A percentile compares a stretch with the other conserved stretches of the same genome.
Conservation (phyloP, 2,797 vertebrate genomes). For the Muscicapa comitata region DNA sequence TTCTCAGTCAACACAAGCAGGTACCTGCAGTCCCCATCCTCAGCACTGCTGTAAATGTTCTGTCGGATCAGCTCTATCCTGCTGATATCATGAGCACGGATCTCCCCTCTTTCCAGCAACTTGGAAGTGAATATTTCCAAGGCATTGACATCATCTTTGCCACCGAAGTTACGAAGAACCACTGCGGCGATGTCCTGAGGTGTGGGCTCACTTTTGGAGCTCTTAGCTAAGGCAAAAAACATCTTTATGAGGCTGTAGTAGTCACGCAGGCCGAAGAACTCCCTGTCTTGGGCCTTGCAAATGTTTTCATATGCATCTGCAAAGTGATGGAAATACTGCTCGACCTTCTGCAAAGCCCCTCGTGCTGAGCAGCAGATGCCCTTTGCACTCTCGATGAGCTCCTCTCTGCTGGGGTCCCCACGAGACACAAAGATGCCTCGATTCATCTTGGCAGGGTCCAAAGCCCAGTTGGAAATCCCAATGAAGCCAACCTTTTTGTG, state of each 20-base stretch:
- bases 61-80: conserved; percentile 83
- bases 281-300: conserved; percentile 81
- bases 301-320: conserved; percentile 84
- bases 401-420: conserved; percentile 82
- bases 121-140: conserved; percentile 79
- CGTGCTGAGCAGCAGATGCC: conserved; percentile 89
- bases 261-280: conserved; percentile 95
- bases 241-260: conserved; percentile 98
- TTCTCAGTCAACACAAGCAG: conserved; percentile 92
- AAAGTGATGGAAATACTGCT: conserved; percentile 83
- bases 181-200: conserved; percentile 76
- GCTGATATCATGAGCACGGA: conserved; percentile 56
- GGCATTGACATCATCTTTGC: conserved; percentile 81
- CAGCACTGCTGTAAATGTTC: conserved; percentile 79
- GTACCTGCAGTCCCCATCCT: conserved; percentile 89
- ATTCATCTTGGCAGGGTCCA: conserved; percentile 99
- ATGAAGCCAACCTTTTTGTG: conserved; percentile 97
- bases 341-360: conserved; percentile 80
- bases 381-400: conserved; percentile 87
- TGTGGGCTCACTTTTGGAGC: conserved; percentile 71
- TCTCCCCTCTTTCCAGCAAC: conserved; percentile 58
- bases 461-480: conserved; percentile 97
- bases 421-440: conserved; percentile 95
- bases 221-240: conserved; percentile 84
- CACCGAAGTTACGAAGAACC: conserved; percentile 93